These are phyloP conservation scores for Fopius arisanus DNA, from an alignment of 1,140 invertebrate species.

Conservation along the genomic window DNA sequence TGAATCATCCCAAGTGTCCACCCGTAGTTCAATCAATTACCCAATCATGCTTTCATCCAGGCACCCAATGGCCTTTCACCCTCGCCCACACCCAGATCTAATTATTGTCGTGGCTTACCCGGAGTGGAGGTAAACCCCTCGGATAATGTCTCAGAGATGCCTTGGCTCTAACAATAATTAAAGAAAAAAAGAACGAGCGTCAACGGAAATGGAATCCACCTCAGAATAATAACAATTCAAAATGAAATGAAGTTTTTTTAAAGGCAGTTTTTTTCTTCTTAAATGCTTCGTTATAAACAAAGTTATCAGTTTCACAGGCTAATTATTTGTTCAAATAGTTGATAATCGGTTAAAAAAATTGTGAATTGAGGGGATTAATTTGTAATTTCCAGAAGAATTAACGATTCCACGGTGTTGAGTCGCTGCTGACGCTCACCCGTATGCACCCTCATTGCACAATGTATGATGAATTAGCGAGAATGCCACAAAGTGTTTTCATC, in stretches of 20 bases:
- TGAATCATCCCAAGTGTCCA: conserved; percentile 24
- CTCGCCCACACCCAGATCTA: conserved; percentile 49
- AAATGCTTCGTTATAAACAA: no score
- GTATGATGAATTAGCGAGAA: conserved; percentile 1
- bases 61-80: conserved; percentile 35
- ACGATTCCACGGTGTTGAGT: background rate
- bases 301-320: no score
- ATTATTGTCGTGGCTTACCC: conserved; percentile 47
- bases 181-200: background rate
- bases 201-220: background rate
- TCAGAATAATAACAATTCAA: conserved; percentile 34
- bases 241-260: no score
- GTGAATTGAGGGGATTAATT: background rate
- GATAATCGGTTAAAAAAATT: no score
- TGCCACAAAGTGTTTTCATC: background rate
- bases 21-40: conserved; percentile 22
- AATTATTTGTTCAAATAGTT: no score
- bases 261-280: no score
- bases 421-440: background rate
- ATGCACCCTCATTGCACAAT: conserved; percentile 6
- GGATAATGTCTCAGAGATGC: conserved; percentile 15
- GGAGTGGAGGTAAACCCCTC: conserved; percentile 40
- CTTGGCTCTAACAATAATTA: conserved; percentile 11
- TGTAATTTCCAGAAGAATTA: background rate
- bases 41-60: conserved; percentile 22